These are phyloP conservation scores for Siniperca chuatsi DNA, from an alignment of 2,113 vertebrate genomes.

Conservation along the genomic window DNA sequence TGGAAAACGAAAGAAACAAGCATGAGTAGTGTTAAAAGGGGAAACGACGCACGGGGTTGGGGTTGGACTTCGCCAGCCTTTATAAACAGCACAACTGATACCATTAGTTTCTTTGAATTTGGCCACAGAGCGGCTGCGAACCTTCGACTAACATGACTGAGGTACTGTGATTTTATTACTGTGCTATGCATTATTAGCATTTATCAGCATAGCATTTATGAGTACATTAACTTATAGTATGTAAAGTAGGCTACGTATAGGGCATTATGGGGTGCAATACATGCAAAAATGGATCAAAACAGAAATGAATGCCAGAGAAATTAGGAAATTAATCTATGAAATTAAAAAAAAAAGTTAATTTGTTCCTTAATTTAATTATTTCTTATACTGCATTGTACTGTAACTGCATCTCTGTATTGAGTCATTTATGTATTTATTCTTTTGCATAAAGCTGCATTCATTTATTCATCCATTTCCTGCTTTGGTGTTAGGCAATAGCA, in stretches of 20 bases:
- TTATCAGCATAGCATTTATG: too few relatives aligned
- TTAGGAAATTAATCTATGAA: background rate
- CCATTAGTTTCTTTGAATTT: fast-evolving
- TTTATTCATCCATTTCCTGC: background rate
- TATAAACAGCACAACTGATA: background rate
- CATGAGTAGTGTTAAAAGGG: too few relatives aligned
- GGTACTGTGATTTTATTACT: slow-evolving; percentile 28
- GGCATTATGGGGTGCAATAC: too few relatives aligned
- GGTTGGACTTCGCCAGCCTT: slow-evolving; percentile 2
- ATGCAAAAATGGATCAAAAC: too few relatives aligned
- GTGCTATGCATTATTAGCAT: too few relatives aligned
- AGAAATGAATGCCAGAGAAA: too few relatives aligned
- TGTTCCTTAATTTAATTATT: background rate
- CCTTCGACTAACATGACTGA: background rate
- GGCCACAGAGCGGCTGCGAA: background rate
- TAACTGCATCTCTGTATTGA: background rate
- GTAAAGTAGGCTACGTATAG: too few relatives aligned
- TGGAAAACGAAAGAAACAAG: background rate
- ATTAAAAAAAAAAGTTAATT: too few relatives aligned
- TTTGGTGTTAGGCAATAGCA: background rate
- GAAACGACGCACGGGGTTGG: fast-evolving
- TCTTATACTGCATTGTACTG: background rate
- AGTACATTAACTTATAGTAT: too few relatives aligned
- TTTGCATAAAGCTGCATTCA: background rate
- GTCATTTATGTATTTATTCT: background rate